These are phyloP conservation scores for Aphidius gifuensis DNA, from an alignment of 1,140 invertebrate genomes.

Conservation along the genomic window DNA sequence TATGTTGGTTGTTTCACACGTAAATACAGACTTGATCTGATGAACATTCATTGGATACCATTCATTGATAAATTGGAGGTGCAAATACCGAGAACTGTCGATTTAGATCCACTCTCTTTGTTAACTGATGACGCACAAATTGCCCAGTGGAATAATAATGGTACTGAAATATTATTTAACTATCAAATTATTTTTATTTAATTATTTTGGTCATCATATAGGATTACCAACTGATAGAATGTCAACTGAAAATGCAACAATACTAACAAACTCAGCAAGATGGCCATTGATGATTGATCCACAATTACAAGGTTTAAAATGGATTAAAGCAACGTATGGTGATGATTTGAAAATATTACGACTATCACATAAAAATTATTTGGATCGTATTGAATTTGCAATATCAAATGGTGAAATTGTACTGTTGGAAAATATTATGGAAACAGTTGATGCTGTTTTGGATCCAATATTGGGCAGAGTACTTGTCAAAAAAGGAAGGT, in stretches of 20 bases:
- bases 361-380: slow-evolving; percentile 76
- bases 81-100: slow-evolving; percentile 75
- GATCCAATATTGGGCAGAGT: slow-evolving; percentile 86
- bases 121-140: slow-evolving; percentile 89
- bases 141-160: slow-evolving; percentile 92
- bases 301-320: slow-evolving; percentile 89
- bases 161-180: slow-evolving; percentile 18
- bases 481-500: slow-evolving; percentile 79
- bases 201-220: background rate
- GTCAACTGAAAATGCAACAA: slow-evolving; percentile 93
- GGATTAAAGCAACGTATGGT: slow-evolving; percentile 86
- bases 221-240: slow-evolving; percentile 81
- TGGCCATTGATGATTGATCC: slow-evolving; percentile 97
- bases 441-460: slow-evolving; percentile 84
- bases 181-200: background rate
- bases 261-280: slow-evolving; percentile 81
- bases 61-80: slow-evolving; percentile 62
- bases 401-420: slow-evolving; percentile 72
- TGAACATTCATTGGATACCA: slow-evolving; percentile 80
- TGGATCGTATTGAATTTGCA: slow-evolving; percentile 80
- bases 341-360: slow-evolving; percentile 71
- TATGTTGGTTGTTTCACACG: slow-evolving; percentile 93
- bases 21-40: slow-evolving; percentile 75
- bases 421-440: slow-evolving; percentile 87
- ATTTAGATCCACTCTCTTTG: slow-evolving; percentile 76